Conservation (phyloP, 2,113 vertebrate species). For the Forbesichthys papilliferus region DNA sequence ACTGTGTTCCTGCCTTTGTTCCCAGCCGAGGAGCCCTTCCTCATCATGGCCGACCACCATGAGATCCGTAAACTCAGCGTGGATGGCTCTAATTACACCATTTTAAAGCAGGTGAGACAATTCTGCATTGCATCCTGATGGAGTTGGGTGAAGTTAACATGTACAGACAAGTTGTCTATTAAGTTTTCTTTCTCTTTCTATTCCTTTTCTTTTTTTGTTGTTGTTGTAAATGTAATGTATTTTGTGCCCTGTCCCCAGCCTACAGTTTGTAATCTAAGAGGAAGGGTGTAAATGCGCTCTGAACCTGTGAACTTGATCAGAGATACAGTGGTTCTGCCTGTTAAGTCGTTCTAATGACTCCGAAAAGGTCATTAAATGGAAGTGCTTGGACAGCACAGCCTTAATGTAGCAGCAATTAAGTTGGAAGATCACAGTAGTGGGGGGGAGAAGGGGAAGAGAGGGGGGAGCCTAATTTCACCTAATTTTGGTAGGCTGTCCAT, state of each 20-base stretch:
- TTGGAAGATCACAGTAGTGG: background rate
- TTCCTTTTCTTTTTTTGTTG: background rate
- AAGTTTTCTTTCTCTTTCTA: background rate
- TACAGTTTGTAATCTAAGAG: background rate
- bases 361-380: constrained; percentile 24
- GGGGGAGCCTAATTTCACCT: constrained; percentile 33
- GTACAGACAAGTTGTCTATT: background rate
- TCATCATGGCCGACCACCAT: constrained; percentile 97
- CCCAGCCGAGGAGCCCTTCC: constrained; percentile 94
- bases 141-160: background rate
- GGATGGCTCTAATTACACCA: constrained; percentile 97
- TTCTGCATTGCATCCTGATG: background rate
- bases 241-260: background rate
- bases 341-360: constrained; percentile 9
- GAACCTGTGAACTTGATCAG: background rate
- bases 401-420: constrained; percentile 52
- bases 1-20: constrained; percentile 28
- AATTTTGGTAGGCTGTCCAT: background rate
- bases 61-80: constrained; percentile 97
- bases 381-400: constrained; percentile 23
- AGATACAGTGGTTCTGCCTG: background rate
- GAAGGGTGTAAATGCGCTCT: background rate
- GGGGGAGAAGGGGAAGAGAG: constrained; percentile 15
- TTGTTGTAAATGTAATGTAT: background rate
- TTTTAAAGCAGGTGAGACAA: constrained; percentile 91